Conservation (phyloP, 2,113 vertebrate species). For the Cochlearius cochlearius region DNA sequence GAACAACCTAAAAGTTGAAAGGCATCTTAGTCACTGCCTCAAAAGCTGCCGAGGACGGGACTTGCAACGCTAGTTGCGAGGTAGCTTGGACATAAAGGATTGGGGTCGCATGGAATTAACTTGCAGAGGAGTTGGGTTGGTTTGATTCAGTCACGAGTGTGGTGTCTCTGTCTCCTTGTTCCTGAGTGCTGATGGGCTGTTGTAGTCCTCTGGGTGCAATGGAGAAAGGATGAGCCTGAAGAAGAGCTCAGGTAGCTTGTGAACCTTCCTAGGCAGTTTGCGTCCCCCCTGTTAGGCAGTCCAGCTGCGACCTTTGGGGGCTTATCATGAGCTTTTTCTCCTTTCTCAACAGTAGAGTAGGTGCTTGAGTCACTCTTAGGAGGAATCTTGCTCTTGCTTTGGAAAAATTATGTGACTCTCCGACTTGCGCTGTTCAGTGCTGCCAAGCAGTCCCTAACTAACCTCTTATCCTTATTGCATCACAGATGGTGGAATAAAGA, state of each 20-base stretch:
- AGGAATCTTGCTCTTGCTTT: background rate
- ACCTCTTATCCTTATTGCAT: background rate
- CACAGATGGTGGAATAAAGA: background rate
- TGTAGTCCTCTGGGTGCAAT: background rate
- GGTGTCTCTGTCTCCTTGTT: too few relatives aligned
- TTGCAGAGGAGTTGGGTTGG: background rate
- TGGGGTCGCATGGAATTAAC: background rate
- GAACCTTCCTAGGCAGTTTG: background rate
- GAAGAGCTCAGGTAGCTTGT: background rate
- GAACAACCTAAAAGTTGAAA: background rate
- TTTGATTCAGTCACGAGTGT: background rate
- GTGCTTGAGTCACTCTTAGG: background rate
- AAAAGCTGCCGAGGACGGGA: background rate
- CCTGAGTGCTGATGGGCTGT: background rate
- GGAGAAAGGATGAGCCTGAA: background rate
- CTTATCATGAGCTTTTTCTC: background rate
- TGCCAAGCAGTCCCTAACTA: background rate
- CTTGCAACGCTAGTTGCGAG: background rate
- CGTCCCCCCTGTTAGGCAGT: background rate
- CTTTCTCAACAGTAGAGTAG: background rate
- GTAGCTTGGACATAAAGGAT: background rate
- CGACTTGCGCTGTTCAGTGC: background rate
- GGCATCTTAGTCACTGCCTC: background rate
- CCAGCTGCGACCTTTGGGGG: background rate
- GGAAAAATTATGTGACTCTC: background rate